Base-by-base conservation (phyloP, 2,888 invertebrate species). In the Ophonus ardosiacus region DNA sequence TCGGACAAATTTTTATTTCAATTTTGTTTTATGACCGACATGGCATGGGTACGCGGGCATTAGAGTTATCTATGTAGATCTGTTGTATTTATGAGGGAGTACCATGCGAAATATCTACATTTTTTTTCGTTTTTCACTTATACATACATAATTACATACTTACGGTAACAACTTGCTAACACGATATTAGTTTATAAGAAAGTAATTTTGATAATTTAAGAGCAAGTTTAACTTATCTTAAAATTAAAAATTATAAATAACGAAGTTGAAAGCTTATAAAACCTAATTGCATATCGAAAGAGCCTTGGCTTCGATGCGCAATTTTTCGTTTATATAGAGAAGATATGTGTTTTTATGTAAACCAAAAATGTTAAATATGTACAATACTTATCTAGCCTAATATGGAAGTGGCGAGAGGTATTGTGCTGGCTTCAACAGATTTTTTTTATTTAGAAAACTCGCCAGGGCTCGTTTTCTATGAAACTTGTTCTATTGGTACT, bases 101-200 rank as follows among this genome's bases (percentile, higher is more conserved):
- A 31, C 38, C 84, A 78, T 76, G 84, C 84, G 65, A 78, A 51
- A 78, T 80, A 21, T 8, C 40, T 56, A 68, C 81, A 65, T 43
- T 81, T 81, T 81, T 21, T 68, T 81, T 81, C 31, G 40, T 81
- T 81, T 84, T 78, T 84, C 84, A 84, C 84, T 84, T 84, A 84
- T 10, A 63, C 56, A 18, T 84, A 84, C 56, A 18, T 84, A 84
- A 84, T 84, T 84, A 84, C 40, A 84, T 84, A 84, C 24, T 84
- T 84, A 65, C 51, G 31, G 10, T 84, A 84, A 84, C 84, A 84
- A 84, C 78, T 78, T 84, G 78, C 63, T 61, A 84, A 84, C 84
- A 84, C 84, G 84, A 57, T 7, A 84, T 57, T 84, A 78, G 78
- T 51, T 65, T 78, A 18, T 3, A 17, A 74, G 71, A 74, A 74